A percentile compares a stretch with the other conserved stretches of the same genome.
Evolutionary conservation across 1,140 invertebrate genomes (phyloP).

Genomic region (Megathymus violae): DNA sequence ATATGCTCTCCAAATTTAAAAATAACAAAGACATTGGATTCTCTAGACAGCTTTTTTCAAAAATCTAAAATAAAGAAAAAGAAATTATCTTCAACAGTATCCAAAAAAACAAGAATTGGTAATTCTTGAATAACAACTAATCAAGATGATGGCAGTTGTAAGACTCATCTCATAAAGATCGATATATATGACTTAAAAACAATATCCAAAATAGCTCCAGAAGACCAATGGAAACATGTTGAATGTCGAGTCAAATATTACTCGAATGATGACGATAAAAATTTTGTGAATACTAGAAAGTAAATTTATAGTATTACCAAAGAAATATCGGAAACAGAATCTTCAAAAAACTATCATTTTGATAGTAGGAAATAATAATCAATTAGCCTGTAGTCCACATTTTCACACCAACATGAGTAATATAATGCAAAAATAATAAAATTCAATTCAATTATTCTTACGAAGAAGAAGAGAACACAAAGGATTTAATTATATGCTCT

Average conservation of each 20-base stretch:
- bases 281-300: not conserved
- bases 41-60: no score
- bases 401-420: no score
- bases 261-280: not conserved
- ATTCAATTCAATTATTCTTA: not conserved
- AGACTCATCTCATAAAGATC: not conserved
- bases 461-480: no score
- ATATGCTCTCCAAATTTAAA: no score
- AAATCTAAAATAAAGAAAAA: no score
- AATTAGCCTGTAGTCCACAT: no score
- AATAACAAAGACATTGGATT: no score
- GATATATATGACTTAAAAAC: not conserved
- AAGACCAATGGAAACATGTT: not conserved
- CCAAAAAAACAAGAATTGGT: no score
- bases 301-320: not conserved
- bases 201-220: not conserved
- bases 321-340: not conserved
- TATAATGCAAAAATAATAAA: no score
- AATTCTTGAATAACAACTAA: no score
- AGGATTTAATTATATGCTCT: no score
- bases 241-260: not conserved
- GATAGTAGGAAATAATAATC: not conserved
- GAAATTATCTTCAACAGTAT: no score
- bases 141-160: not conserved
- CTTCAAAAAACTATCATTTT: not conserved